Evolutionary conservation across 2,888 invertebrate genomes (phyloP).

Genomic region (Octodonta nipae): DNA sequence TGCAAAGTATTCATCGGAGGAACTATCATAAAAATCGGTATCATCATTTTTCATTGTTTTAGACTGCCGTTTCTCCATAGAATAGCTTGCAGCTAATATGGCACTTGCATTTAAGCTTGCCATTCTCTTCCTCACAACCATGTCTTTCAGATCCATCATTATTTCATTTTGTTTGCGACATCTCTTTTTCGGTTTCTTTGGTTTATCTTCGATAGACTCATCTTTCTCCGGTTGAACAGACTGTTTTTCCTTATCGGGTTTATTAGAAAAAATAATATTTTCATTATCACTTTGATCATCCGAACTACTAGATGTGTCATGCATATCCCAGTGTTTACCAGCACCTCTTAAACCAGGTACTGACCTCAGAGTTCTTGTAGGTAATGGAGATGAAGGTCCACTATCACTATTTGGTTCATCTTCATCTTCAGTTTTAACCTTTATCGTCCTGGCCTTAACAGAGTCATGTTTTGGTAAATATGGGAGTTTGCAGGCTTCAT

Average conservation of each 20-base stretch:
- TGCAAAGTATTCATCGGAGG: conserved; percentile 39
- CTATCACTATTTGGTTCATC: conserved; percentile 10
- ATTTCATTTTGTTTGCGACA: conserved; percentile 48
- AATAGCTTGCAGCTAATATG: conserved; percentile 76
- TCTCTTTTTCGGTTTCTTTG: conserved; percentile 33
- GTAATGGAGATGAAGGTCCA: conserved; percentile 9
- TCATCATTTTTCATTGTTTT: conserved; percentile 46
- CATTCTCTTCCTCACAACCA: conserved; percentile 81
- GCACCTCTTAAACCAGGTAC: conserved; percentile 63
- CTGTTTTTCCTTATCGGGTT: neutral
- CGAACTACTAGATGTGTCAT: conserved; percentile 51
- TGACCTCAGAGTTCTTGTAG: conserved; percentile 49
- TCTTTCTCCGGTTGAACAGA: conserved; percentile 32
- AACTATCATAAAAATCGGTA: conserved; percentile 34
- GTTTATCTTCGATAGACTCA: conserved; percentile 31
- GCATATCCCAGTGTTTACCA: conserved; percentile 75
- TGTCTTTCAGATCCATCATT: conserved; percentile 71
- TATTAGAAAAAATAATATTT: neutral
- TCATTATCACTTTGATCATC: conserved; percentile 23
- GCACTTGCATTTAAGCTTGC: conserved; percentile 83
- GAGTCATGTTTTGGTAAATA: conserved; percentile 6
- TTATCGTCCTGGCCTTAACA: conserved; percentile 10
- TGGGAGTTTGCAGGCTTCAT: conserved; percentile 10
- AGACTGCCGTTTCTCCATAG: conserved; percentile 48
- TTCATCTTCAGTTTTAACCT: conserved; percentile 14